These are phyloP conservation scores for Philhelius pedissequus DNA, from an alignment of 2,888 invertebrate genomes.

Conservation along the genomic window DNA sequence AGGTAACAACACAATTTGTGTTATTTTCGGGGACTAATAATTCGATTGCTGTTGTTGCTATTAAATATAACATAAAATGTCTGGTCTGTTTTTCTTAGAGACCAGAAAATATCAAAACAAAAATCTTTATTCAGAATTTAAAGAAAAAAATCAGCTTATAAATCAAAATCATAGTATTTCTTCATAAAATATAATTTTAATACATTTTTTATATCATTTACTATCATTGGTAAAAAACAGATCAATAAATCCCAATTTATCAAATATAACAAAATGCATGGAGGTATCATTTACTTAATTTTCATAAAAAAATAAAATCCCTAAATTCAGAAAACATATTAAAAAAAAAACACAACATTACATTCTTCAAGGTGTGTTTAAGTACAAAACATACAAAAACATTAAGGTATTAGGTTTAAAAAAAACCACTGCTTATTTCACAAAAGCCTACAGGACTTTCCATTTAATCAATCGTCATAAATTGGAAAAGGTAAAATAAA, in stretches of 20 bases:
- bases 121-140: too few species aligned
- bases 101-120: too few species aligned
- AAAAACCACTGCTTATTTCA: not conserved
- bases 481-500: conserved; percentile 48
- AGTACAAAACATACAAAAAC: not conserved
- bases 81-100: too few species aligned
- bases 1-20: too few species aligned
- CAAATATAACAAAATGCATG: not conserved
- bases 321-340: conserved; percentile 42
- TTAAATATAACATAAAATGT: too few species aligned
- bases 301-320: conserved; percentile 25
- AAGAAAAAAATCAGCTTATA: too few species aligned
- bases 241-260: not conserved
- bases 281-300: not conserved
- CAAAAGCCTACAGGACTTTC: conserved; percentile 13
- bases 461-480: conserved; percentile 53
- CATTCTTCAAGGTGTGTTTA: conserved; percentile 2
- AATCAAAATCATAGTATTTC: too few species aligned
- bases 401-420: not conserved
- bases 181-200: too few species aligned
- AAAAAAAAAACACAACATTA: not conserved
- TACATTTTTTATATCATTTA: too few species aligned
- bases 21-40: too few species aligned
- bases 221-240: not conserved
- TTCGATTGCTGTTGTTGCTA: too few species aligned